These are phyloP conservation scores for Emydoidea blandingii DNA, from an alignment of 2,797 vertebrate species.

Conservation along the genomic window DNA sequence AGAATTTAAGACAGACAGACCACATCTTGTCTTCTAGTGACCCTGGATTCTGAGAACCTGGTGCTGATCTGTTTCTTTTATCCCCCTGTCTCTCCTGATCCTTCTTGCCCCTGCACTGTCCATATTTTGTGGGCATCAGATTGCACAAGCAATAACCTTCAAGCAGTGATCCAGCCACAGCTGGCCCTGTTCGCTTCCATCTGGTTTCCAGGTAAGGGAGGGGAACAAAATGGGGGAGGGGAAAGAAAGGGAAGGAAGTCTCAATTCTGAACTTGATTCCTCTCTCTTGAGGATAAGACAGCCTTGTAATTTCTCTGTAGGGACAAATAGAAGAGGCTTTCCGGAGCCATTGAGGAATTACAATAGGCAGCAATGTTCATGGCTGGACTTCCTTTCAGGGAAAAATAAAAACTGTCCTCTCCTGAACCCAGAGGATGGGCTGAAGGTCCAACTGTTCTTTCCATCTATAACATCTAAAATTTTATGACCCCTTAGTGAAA, in stretches of 20 bases:
- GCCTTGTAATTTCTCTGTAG: not conserved
- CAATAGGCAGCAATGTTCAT: not conserved
- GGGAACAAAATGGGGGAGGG: not conserved
- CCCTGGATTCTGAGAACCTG: not conserved
- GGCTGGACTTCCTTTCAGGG: not conserved
- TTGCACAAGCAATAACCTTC: not conserved
- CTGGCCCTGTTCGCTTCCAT: not conserved
- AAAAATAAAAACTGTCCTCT: not conserved
- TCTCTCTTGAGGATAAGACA: not conserved
- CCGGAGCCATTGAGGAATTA: not conserved
- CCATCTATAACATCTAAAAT: not conserved
- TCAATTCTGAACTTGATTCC: not conserved
- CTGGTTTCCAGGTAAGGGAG: not conserved
- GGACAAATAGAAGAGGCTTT: not conserved
- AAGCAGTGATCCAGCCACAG: accelerated
- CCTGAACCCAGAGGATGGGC: not conserved
- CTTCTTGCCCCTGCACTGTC: not conserved
- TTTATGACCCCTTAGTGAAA: not conserved
- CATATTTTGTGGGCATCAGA: not conserved
- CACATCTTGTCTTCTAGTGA: not conserved
- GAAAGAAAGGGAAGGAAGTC: not conserved
- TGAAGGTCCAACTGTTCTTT: not conserved
- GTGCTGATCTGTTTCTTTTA: not conserved
- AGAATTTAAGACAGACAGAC: not conserved
- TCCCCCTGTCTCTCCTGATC: not conserved